Evolutionary conservation across 2,797 vertebrate species (phyloP).

Genomic region (Microctenopoma steveboyesi): DNA sequence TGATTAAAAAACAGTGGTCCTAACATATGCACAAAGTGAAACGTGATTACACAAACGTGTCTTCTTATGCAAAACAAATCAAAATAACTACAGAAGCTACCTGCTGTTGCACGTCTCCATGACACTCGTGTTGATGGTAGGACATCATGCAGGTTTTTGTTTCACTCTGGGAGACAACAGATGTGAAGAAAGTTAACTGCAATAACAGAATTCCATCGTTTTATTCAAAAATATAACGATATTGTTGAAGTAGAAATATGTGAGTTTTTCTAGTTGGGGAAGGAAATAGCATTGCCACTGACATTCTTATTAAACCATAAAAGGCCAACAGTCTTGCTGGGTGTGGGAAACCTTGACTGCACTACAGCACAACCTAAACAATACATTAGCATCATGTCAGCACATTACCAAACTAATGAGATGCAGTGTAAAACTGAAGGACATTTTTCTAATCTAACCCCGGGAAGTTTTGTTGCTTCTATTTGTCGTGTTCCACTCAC

Average conservation of each 20-base stretch:
- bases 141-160: conserved; percentile 11
- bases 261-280: neutral
- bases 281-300: neutral
- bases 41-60: neutral
- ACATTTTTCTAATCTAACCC: conserved; percentile 33
- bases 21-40: neutral
- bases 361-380: neutral
- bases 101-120: conserved; percentile 20
- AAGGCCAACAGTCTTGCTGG: neutral
- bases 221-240: no score
- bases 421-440: conserved; percentile 28
- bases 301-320: neutral
- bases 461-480: conserved; percentile 18
- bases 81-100: neutral
- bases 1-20: neutral
- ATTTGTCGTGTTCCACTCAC: conserved; percentile 59
- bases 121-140: conserved; percentile 7
- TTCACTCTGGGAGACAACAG: conserved; percentile 25
- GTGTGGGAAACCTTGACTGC: neutral
- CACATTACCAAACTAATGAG: conserved; percentile 63
- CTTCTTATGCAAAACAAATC: conserved; percentile 1
- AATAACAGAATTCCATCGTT: neutral
- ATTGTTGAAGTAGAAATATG: no score
- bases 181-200: neutral
- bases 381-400: neutral